Evolutionary conservation across 1,140 invertebrate genomes (phyloP).

Genomic region (Drosophila gunungcola): DNA sequence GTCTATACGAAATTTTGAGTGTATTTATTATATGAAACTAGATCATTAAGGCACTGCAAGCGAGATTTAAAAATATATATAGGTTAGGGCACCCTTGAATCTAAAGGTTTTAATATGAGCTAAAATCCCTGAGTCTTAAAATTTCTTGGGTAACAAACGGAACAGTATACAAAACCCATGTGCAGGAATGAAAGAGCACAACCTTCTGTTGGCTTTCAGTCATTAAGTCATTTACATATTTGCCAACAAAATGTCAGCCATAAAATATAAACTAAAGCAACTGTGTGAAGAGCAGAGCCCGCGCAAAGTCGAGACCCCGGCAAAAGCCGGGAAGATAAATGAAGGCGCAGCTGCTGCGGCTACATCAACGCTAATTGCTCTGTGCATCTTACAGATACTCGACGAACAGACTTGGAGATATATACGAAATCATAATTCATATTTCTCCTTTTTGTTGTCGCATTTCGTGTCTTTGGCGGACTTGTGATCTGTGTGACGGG

Average conservation of each 20-base stretch:
- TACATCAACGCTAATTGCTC: slow-evolving; percentile 81
- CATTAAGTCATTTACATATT: slow-evolving; percentile 75
- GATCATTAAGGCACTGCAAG: too few relatives aligned
- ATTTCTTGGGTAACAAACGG: not conserved
- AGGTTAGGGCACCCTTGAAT: too few relatives aligned
- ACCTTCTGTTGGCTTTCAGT: slow-evolving; percentile 51
- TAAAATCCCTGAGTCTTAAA: not conserved
- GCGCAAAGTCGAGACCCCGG: slow-evolving; percentile 19
- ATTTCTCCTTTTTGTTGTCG: slow-evolving; percentile 38
- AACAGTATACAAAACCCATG: slow-evolving; percentile 1
- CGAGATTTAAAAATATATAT: too few relatives aligned
- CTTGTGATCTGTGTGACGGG: slow-evolving; percentile 46
- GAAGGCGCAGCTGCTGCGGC: slow-evolving; percentile 77
- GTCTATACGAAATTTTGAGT: too few relatives aligned
- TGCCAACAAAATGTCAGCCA: slow-evolving; percentile 67
- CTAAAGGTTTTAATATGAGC: not conserved
- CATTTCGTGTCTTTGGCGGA: slow-evolving; percentile 22
- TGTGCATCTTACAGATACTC: slow-evolving; percentile 67
- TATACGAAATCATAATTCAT: slow-evolving; percentile 79
- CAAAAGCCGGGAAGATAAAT: slow-evolving; percentile 64
- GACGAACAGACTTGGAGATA: slow-evolving; percentile 37
- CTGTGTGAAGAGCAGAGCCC: slow-evolving; percentile 42
- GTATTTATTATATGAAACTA: too few relatives aligned
- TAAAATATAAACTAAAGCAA: slow-evolving; percentile 63
- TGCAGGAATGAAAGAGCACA: slow-evolving; percentile 23